These are phyloP conservation scores for Psilanteris sp. DNA, from an alignment of 1,140 invertebrate genomes.

Conservation along the genomic window DNA sequence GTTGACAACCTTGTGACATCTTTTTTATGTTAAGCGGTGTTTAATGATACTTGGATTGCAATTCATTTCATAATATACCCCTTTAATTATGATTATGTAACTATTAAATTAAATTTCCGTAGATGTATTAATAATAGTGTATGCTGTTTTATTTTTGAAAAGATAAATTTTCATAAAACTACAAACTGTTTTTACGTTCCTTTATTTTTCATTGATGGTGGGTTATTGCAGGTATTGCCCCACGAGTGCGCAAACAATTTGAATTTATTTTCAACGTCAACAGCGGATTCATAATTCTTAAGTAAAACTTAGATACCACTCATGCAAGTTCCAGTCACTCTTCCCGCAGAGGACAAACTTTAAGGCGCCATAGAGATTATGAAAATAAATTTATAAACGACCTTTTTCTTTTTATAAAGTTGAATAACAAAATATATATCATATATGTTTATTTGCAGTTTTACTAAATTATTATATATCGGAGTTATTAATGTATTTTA, in stretches of 20 bases:
- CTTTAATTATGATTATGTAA: slow-evolving; percentile 21
- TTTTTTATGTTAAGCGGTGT: slow-evolving; percentile 43
- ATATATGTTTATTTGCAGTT: too few relatives aligned
- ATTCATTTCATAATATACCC: slow-evolving; percentile 31
- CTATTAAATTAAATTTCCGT: slow-evolving; percentile 15
- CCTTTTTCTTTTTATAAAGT: slow-evolving; percentile 15
- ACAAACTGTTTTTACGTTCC: too few relatives aligned
- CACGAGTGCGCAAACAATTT: slow-evolving; percentile 43
- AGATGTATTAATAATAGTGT: background rate
- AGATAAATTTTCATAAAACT: too few relatives aligned
- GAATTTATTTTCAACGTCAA: slow-evolving; percentile 57
- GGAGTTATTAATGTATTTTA: too few relatives aligned
- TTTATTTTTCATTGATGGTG: slow-evolving; percentile 47
- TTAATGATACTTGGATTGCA: slow-evolving; percentile 42
- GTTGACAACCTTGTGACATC: slow-evolving; percentile 55
- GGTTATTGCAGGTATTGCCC: slow-evolving; percentile 5
- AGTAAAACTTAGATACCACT: slow-evolving; percentile 55
- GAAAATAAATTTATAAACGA: slow-evolving; percentile 33
- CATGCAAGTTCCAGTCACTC: slow-evolving; percentile 31
- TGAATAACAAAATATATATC: slow-evolving; percentile 18
- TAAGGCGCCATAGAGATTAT: slow-evolving; percentile 26
- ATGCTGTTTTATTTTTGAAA: too few relatives aligned
- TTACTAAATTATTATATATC: too few relatives aligned
- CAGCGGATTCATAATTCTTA: slow-evolving; percentile 54
- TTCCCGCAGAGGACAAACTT: slow-evolving; percentile 37